A percentile compares a stretch with the other conserved stretches of the same genome.
Conservation (phyloP, 2,888 invertebrate species). For the Anagyrus pseudococci region DNA sequence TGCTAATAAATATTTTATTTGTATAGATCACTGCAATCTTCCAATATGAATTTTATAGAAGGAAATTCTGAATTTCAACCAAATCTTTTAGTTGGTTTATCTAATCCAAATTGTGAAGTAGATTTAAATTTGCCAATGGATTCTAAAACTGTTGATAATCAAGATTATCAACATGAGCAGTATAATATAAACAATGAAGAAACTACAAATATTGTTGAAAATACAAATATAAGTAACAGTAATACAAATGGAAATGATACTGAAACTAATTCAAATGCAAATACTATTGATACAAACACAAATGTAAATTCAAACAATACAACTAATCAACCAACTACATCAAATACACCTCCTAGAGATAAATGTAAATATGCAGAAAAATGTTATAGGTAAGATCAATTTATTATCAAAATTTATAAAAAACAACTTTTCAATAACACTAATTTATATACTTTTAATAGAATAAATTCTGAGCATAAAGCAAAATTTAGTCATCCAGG, state of each 20-base stretch:
- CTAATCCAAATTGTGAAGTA: slow-evolving; percentile 2
- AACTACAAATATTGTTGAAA: not conserved
- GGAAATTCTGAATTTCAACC: not conserved
- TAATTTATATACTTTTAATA: not conserved
- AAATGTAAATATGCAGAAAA: slow-evolving; percentile 70
- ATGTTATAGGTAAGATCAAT: slow-evolving; percentile 68
- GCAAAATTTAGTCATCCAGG: slow-evolving; percentile 70
- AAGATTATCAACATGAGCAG: not conserved
- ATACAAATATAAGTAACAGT: not conserved
- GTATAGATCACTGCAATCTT: slow-evolving; percentile 5
- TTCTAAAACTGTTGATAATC: not conserved
- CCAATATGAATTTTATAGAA: not conserved
- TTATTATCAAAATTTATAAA: slow-evolving; percentile 60
- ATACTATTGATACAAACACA: not conserved
- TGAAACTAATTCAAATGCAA: not conserved
- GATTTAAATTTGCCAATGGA: not conserved
- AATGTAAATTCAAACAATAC: not conserved
- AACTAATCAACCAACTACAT: slow-evolving; percentile 20
- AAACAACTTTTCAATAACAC: slow-evolving; percentile 38
- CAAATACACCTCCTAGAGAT: slow-evolving; percentile 55
- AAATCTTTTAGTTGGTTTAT: not conserved
- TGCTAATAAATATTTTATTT: not conserved
- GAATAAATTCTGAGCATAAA: slow-evolving; percentile 66
- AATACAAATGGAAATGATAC: not conserved
- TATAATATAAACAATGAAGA: not conserved